These are phyloP conservation scores for Actinostola sp. DNA, from an alignment of 92 coral and sea anemone genomes.

Conservation along the genomic window DNA sequence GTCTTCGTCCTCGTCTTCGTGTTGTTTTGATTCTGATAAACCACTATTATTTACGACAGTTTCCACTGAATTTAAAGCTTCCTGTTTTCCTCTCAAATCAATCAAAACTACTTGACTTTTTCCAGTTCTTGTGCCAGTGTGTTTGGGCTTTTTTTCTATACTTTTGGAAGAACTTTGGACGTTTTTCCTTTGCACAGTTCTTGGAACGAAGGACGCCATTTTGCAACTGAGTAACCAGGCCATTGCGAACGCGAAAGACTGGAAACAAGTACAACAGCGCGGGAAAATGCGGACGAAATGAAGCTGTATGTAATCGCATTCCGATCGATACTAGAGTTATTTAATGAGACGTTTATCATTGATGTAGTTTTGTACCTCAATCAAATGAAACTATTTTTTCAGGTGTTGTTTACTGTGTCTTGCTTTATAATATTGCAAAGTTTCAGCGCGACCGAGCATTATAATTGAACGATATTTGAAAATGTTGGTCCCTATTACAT, in stretches of 20 bases:
- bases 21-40: background rate
- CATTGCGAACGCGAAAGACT: background rate
- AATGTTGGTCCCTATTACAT: no score
- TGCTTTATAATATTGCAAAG: no score
- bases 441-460: no score
- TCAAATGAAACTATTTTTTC: no score
- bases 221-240: conserved; percentile 23
- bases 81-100: conserved; percentile 12
- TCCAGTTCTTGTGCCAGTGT: background rate
- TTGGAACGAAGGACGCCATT: conserved; percentile 45
- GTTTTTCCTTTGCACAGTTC: conserved; percentile 30
- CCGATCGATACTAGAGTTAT: no score
- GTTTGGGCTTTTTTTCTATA: background rate
- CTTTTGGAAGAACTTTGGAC: background rate
- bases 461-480: no score
- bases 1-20: conserved; percentile 58
- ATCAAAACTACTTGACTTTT: conserved; percentile 5
- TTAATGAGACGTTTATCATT: no score
- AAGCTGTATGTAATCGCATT: no score
- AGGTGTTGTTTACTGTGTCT: no score
- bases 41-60: background rate
- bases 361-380: no score
- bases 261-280: no score
- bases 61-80: background rate
- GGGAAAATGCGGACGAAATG: no score